phyloP scores from a whole-genome alignment of 2,113 vertebrate species.

The Solea senegalensis region DNA sequence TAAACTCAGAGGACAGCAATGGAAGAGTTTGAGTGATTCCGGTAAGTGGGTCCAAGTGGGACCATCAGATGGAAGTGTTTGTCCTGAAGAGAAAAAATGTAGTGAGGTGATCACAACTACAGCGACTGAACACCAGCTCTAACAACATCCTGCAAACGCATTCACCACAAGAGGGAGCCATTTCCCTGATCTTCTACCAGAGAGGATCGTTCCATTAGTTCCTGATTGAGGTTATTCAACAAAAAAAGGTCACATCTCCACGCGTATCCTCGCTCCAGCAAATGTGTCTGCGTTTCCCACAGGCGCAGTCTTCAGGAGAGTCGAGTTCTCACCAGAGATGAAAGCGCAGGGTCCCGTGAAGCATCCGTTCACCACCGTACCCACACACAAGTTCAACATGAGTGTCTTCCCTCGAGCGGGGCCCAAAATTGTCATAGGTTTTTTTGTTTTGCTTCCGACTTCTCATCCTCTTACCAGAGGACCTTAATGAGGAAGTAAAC shows the following conservation, averaged over 20 bases:
- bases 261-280: constrained; percentile 15
- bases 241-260: constrained; percentile 29
- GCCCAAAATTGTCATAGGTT: constrained; percentile 70
- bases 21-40: constrained; percentile 69
- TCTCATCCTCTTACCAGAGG: constrained; percentile 70
- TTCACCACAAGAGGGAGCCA: constrained; percentile 73
- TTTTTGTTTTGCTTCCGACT: constrained; percentile 48
- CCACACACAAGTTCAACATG: constrained; percentile 68
- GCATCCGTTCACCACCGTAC: constrained; percentile 53
- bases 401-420: constrained; percentile 66
- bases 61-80: constrained; percentile 52
- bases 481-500: constrained; percentile 73
- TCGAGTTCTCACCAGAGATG: constrained; percentile 53
- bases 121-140: background rate
- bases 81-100: constrained; percentile 23
- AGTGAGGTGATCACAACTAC: constrained; percentile 10
- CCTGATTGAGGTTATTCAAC: constrained; percentile 13
- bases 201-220: constrained; percentile 1
- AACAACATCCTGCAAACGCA: background rate
- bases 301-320: constrained; percentile 31
- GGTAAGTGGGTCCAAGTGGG: constrained; percentile 62
- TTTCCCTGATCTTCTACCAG: constrained; percentile 47
- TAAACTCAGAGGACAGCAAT: constrained; percentile 62
- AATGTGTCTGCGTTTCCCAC: constrained; percentile 48
- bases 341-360: constrained; percentile 48